phyloP scores from a whole-genome alignment of 2,888 invertebrate species.

The Chrysolina oricalcia region DNA sequence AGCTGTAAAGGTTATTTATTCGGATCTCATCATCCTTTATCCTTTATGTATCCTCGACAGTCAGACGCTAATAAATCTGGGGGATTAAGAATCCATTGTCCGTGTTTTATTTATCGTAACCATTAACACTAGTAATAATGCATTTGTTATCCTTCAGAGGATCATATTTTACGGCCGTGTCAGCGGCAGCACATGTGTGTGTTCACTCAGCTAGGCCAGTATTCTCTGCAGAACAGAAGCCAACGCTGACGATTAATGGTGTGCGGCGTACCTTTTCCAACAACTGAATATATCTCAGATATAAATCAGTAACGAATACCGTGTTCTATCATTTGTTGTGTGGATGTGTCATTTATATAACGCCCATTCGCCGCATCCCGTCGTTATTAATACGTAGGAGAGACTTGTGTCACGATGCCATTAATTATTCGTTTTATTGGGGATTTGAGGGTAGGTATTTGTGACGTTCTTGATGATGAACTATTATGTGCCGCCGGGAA shows the following conservation, averaged over 20 bases:
- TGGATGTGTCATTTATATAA: conserved; percentile 68
- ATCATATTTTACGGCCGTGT: conserved; percentile 70
- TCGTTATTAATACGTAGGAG: conserved; percentile 54
- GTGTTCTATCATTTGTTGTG: conserved; percentile 68
- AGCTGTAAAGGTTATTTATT: conserved; percentile 66
- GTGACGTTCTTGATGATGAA: conserved; percentile 13
- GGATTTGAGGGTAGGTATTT: conserved; percentile 19
- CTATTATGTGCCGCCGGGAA: conserved; percentile 1
- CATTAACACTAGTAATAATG: conserved; percentile 73
- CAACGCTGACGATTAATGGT: conserved; percentile 68
- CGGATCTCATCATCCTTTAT: conserved; percentile 67
- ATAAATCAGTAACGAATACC: conserved; percentile 69
- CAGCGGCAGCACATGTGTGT: conserved; percentile 70
- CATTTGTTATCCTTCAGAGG: conserved; percentile 72
- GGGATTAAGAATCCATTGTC: conserved; percentile 72
- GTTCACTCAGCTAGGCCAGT: conserved; percentile 57
- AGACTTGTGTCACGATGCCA: conserved; percentile 48
- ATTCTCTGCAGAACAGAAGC: conserved; percentile 55
- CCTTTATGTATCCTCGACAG: conserved; percentile 65
- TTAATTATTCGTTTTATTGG: conserved; percentile 47
- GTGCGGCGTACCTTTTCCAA: conserved; percentile 69
- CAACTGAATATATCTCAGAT: conserved; percentile 69
- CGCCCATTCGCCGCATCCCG: conserved; percentile 60
- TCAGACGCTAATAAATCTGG: conserved; percentile 69
- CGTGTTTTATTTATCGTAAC: conserved; percentile 72